A percentile compares a stretch with the other conserved stretches of the same genome.
Conservation (phyloP, 2,113 vertebrate species). For the Dasyurus viverrinus region DNA sequence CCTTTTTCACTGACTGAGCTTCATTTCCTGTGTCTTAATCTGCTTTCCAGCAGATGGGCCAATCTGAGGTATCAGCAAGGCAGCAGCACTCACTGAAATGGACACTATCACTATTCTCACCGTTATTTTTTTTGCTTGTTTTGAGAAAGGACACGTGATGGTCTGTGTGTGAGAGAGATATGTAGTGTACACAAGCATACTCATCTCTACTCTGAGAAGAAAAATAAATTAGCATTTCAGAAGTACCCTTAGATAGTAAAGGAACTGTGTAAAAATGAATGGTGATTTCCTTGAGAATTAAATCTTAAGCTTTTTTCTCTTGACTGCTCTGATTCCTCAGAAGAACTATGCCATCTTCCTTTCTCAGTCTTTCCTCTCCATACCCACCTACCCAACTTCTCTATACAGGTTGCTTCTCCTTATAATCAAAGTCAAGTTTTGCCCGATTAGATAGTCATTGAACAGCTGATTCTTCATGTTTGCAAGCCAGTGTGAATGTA, state of each 20-base stretch:
- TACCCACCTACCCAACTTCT: not conserved
- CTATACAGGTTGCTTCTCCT: not conserved
- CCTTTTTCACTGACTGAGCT: not conserved
- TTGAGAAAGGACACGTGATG: not conserved
- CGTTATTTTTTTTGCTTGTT: not conserved
- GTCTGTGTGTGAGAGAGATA: constrained; percentile 3
- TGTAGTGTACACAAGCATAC: not conserved
- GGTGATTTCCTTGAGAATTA: not conserved
- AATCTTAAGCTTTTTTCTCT: not conserved
- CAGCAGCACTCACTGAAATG: not conserved
- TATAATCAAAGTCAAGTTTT: not conserved
- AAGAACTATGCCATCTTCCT: not conserved
- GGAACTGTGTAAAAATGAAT: not conserved
- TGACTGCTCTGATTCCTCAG: not conserved
- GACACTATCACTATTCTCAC: not conserved
- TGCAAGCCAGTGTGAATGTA: not conserved
- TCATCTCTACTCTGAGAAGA: not conserved
- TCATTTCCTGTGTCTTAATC: constrained; percentile 40
- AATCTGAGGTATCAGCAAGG: not conserved
- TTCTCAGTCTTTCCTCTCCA: not conserved
- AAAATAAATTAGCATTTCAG: constrained; percentile 2
- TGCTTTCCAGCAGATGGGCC: constrained; percentile 22
- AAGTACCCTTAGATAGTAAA: not conserved
- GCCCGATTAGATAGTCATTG: not conserved
- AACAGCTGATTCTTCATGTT: not conserved